Evolutionary conservation across 2,797 vertebrate species (phyloP).

Genomic region (Champsocephalus gunnari): DNA sequence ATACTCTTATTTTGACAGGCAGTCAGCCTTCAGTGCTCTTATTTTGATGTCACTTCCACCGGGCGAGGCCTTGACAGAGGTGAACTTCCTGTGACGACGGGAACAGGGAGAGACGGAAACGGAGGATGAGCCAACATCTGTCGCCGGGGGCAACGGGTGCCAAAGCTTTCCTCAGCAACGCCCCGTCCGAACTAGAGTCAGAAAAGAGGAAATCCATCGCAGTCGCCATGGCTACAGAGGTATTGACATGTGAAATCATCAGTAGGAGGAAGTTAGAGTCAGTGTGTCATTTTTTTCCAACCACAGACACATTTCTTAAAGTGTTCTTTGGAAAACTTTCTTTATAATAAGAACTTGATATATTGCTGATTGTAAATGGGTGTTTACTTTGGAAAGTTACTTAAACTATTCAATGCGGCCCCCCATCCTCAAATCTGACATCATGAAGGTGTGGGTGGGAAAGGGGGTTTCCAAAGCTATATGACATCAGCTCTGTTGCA

Average conservation of each 20-base stretch:
- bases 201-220: slow-evolving; percentile 28
- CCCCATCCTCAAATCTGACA: neutral
- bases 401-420: neutral
- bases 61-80: slow-evolving; percentile 49
- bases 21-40: slow-evolving; percentile 41
- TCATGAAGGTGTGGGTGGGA: neutral
- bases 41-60: slow-evolving; percentile 49
- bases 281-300: neutral
- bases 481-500: neutral
- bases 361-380: neutral
- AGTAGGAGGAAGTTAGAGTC: slow-evolving; percentile 15
- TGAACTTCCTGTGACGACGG: slow-evolving; percentile 41
- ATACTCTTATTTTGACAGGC: slow-evolving; percentile 50
- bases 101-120: slow-evolving; percentile 16
- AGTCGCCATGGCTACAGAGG: slow-evolving; percentile 3
- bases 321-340: slow-evolving; percentile 2
- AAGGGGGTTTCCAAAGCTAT: neutral
- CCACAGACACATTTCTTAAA: neutral
- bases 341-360: neutral
- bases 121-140: slow-evolving; percentile 28
- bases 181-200: neutral
- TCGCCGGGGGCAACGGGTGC: slow-evolving; percentile 8
- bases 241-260: slow-evolving; percentile 23
- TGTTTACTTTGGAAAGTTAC: neutral
- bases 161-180: neutral